Percentiles rank a stretch among this genome's conserved stretches.
Evolutionary conservation across 1,140 invertebrate species (phyloP).

Genomic region (Aphaenogaster rudis): DNA sequence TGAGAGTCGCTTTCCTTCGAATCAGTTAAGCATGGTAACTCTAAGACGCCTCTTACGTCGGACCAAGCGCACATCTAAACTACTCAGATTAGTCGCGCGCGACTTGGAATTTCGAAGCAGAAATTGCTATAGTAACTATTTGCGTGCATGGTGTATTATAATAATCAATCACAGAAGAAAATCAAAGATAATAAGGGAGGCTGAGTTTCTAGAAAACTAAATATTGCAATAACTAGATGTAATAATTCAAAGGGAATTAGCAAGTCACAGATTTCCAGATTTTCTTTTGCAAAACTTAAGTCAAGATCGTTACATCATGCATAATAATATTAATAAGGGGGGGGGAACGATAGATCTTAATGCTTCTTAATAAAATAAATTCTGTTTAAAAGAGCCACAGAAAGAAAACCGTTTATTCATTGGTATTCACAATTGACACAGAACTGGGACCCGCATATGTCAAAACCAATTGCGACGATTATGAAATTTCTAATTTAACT

Average conservation of each 20-base stretch:
- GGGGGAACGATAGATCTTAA: neutral
- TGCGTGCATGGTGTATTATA: neutral
- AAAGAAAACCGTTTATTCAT: neutral
- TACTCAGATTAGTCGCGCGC: conserved; percentile 44
- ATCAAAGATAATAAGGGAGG: neutral
- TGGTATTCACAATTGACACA: neutral
- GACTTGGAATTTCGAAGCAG: conserved; percentile 5
- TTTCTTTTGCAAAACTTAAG: neutral
- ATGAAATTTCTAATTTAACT: conserved; percentile 25
- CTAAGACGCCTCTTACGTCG: conserved; percentile 22
- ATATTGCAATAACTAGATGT: neutral
- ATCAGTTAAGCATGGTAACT: conserved; percentile 71
- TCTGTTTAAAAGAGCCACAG: neutral
- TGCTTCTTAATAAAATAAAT: neutral
- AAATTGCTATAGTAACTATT: conserved; percentile 27
- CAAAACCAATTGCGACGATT: neutral
- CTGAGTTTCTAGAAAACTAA: neutral
- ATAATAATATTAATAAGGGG: neutral
- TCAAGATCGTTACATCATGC: neutral
- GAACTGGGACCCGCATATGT: neutral
- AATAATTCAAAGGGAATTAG: neutral
- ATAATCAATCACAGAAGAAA: neutral
- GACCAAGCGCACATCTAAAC: conserved; percentile 43
- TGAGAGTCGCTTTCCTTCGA: conserved; percentile 74
- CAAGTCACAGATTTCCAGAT: neutral